Evolutionary conservation across 2,797 vertebrate species (phyloP), one percentile per base, ranked within the genome.

Genomic region (Lacerta agilis): DNA sequence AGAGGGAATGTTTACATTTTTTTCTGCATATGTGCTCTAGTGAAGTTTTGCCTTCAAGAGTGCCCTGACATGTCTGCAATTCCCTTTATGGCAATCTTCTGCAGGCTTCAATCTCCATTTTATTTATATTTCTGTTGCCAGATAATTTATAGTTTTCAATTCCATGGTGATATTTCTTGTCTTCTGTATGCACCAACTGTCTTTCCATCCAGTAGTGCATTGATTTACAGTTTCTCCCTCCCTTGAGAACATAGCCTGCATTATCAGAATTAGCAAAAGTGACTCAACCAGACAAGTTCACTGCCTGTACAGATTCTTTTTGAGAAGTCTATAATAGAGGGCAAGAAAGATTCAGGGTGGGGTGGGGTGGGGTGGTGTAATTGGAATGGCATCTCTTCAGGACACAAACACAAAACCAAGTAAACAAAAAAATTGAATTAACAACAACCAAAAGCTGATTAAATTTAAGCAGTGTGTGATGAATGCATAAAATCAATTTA

Each of bases 31-130:
- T 45, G 49, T 18, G 0, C 0, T 23, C 0, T 23, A 0, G 0
- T 1, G 25, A 20, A 0, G 9, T 1, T 0, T 9, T 4, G 41
- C 49, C 64, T 67, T 66, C 58, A 0, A 0, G 72, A 66, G 66
- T 49, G 69, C 45, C 1, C 2, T 33, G 2, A 1, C 1, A 0
- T 27, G 2, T 0, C 0, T 81, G 73, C 38, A 0, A 0, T 23
- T 49, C 43, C 83, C 87, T 0, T 1, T 1, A 7, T 3, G 0
- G 76, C 0, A 0, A 23, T 5, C 23, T 41, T 71, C 64, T 66
- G 0, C 76, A 1, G 0, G 3, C 71, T 82, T 76, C 55, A 20
- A 64, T 73, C 67, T 88, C 58, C 23, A 67, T 27, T 45, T 88
- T 88, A 82, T 85, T 85, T 67, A 75, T 85, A 82, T 82, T 82